Base-by-base conservation (phyloP, 1,140 invertebrate genomes). In the Drosophila truncata region DNA sequence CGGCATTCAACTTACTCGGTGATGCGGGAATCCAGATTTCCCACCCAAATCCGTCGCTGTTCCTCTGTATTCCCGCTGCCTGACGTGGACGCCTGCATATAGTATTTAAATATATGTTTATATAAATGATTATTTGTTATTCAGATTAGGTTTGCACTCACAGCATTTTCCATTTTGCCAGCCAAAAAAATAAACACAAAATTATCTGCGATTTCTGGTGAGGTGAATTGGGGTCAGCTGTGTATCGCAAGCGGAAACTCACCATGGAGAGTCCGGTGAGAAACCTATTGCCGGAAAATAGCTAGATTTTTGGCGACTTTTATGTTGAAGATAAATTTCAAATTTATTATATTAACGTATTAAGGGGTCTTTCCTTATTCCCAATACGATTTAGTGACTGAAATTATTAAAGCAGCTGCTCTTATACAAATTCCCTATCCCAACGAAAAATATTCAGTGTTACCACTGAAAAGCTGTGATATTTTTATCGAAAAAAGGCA, bases 21-120 rank as follows among this genome's bases (percentile, higher is more conserved):
- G 92, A 98, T 95, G 92, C 97, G 93, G 8, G 95, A 93, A 93
- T 98, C 97, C 69, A 98, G 93, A 93, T 98, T 98, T 39, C 98
- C 98, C 72, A 98, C 96, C 97, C 97, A 98, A 25, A 98, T 94
- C 87, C 92, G 81, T 20, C 92, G 77, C 10, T 93, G 87, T 14
- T 93, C 92, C 14, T 90, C 85, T n/a, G 37, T 23, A n/a, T 20
- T 47, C 5, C 16, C 63, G 8, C 27, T 49, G 46, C 42, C 50
- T 14, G 50, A 20, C 13, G 39, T 58, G 18, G 59, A 54, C 55
- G 47, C 23, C 58, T 66, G n/a, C 9, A 35, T 14, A 37, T 10
- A 0, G 0, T 8, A 35, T 37, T 25, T 20, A 10, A 27, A 13
- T 16, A 23, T 11, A 29, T 6, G 8, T 35, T 11, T n/a, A 16